Evolutionary conservation across 2,797 vertebrate species (phyloP).

Genomic region (Sebastes dallii): DNA sequence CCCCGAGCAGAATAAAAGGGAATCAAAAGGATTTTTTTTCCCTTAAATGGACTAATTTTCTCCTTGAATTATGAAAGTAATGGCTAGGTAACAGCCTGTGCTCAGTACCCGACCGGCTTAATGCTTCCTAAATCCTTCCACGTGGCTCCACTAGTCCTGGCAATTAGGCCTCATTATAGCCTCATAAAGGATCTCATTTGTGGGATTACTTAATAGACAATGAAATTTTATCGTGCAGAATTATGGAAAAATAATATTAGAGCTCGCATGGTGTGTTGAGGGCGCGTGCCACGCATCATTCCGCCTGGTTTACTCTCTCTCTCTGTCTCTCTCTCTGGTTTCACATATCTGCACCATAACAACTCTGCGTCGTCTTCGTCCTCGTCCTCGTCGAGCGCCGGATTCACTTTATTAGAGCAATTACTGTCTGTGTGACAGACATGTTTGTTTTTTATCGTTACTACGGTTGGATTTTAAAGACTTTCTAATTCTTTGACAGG

Average conservation of each 20-base stretch:
- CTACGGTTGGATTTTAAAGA: slow-evolving; percentile 74
- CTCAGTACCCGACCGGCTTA: slow-evolving; percentile 96
- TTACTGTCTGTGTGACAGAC: slow-evolving; percentile 86
- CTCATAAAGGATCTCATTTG: slow-evolving; percentile 99
- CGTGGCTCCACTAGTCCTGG: slow-evolving; percentile 95
- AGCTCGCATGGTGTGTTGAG: slow-evolving; percentile 82
- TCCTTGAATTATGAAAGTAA: slow-evolving; percentile 99
- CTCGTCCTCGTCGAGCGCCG: slow-evolving; percentile 58
- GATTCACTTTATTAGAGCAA: slow-evolving; percentile 89
- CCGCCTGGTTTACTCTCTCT: slow-evolving; percentile 79
- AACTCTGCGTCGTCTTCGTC: slow-evolving; percentile 51
- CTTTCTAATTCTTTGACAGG: slow-evolving; percentile 67
- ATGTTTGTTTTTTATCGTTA: slow-evolving; percentile 58
- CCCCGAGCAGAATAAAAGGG: slow-evolving; percentile 88
- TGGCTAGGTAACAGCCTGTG: slow-evolving; percentile 98
- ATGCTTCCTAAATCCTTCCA: slow-evolving; percentile 99
- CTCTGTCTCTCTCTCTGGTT: slow-evolving; percentile 12
- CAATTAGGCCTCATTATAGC: slow-evolving; percentile 99
- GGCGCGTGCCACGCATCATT: slow-evolving; percentile 89
- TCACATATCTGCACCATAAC: slow-evolving; percentile 70
- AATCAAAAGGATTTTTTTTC: slow-evolving; percentile 90
- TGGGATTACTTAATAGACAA: slow-evolving; percentile 98
- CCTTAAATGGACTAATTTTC: slow-evolving; percentile 99
- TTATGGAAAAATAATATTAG: slow-evolving; percentile 95
- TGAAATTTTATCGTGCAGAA: slow-evolving; percentile 98